These are phyloP conservation scores for Oryzias dopingdopingensis DNA, from an alignment of 2,797 vertebrate species.

Conservation along the genomic window DNA sequence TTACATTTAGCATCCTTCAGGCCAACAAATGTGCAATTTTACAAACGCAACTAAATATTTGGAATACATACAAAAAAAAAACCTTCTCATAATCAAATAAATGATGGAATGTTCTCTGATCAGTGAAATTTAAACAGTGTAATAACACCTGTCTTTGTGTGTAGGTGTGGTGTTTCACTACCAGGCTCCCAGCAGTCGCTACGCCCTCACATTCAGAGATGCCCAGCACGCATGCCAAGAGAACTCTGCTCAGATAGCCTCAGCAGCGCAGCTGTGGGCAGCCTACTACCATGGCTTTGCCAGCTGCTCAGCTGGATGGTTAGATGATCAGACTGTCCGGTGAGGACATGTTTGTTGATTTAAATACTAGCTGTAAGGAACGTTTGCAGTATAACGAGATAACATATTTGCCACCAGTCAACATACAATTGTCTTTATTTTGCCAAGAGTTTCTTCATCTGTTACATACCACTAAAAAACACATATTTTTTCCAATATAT, in stretches of 20 bases:
- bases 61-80: conserved; percentile 34
- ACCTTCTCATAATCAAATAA: too few species aligned
- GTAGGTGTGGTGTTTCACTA: conserved; percentile 94
- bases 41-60: conserved; percentile 48
- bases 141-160: conserved; percentile 2
- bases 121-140: conserved; percentile 24
- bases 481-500: not conserved
- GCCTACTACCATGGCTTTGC: conserved; percentile 88
- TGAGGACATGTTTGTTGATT: conserved; percentile 58
- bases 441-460: too few species aligned
- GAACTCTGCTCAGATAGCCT: conserved; percentile 85
- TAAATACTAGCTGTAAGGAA: not conserved
- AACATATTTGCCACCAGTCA: too few species aligned
- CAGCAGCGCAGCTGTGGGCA: conserved; percentile 86
- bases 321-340: conserved; percentile 91
- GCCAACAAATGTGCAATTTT: conserved; percentile 47
- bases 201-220: conserved; percentile 82
- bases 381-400: not conserved
- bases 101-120: not conserved
- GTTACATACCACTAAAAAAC: too few species aligned
- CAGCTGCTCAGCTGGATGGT: conserved; percentile 95
- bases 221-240: conserved; percentile 84
- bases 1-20: conserved; percentile 50
- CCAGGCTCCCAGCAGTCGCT: conserved; percentile 77
- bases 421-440: too few species aligned